Conservation (phyloP, 2,888 invertebrate genomes). For the Nudaria mundana region DNA sequence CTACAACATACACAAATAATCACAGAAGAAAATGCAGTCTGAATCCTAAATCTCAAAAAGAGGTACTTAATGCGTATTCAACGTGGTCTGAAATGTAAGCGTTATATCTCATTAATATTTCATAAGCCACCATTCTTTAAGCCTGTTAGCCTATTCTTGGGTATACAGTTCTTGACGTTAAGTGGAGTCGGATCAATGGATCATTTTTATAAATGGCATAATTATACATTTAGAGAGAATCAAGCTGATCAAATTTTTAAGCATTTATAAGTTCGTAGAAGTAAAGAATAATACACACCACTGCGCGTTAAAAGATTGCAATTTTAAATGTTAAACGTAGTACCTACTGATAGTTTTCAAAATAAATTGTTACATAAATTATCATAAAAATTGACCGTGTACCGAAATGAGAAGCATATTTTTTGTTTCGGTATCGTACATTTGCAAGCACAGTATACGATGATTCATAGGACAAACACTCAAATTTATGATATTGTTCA, state of each 20-base stretch:
- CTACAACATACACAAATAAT: too few relatives aligned
- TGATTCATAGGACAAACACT: constrained; percentile 26
- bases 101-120: constrained; percentile 53
- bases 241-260: too few relatives aligned
- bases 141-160: constrained; percentile 20
- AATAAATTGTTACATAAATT: too few relatives aligned
- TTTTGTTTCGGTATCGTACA: constrained; percentile 6
- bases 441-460: constrained; percentile 22
- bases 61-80: constrained; percentile 26
- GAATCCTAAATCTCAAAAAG: constrained; percentile 20
- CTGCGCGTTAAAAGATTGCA: too few relatives aligned
- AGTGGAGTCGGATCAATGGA: constrained; percentile 26
- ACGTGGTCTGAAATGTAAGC: constrained; percentile 26
- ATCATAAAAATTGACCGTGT: neutral
- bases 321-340: too few relatives aligned
- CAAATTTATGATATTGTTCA: constrained; percentile 24
- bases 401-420: neutral
- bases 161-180: constrained; percentile 31
- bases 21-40: too few relatives aligned
- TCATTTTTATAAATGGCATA: constrained; percentile 35
- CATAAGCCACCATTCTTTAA: constrained; percentile 39
- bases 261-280: neutral
- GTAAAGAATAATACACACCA: too few relatives aligned
- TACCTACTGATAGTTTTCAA: neutral
- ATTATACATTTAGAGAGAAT: constrained; percentile 30